Conservation (phyloP, 2,888 invertebrate genomes). For the Stramonita haemastoma region DNA sequence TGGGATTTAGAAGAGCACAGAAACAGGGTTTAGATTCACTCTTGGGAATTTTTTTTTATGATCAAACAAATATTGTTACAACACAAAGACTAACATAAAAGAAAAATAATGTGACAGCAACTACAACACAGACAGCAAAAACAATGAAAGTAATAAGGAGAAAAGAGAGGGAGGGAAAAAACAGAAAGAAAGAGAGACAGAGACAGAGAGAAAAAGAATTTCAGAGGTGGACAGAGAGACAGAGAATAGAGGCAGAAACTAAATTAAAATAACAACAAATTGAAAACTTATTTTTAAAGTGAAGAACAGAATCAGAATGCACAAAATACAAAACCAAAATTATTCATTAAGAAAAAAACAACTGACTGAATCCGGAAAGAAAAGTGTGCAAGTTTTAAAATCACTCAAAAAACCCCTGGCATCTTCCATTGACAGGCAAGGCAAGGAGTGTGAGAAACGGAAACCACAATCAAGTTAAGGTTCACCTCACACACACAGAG, state of each 20-base stretch:
- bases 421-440: not conserved
- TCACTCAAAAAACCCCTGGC: not conserved
- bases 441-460: not conserved
- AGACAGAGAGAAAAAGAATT: conserved; percentile 18
- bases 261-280: not conserved
- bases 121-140: not conserved
- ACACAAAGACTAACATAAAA: too few relatives aligned
- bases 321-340: not conserved
- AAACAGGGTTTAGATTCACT: too few relatives aligned
- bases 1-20: too few relatives aligned
- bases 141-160: not conserved
- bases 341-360: not conserved
- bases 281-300: not conserved
- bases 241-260: not conserved
- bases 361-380: too few relatives aligned
- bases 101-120: not conserved
- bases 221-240: not conserved
- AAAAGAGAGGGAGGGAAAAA: not conserved
- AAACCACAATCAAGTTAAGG: not conserved
- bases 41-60: too few relatives aligned
- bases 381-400: not conserved
- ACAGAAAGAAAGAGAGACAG: not conserved
- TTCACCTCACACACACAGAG: not conserved
- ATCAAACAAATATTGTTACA: too few relatives aligned
- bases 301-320: not conserved